Conservation (phyloP, 1,140 invertebrate genomes). For the Megalonaias nervosa region DNA sequence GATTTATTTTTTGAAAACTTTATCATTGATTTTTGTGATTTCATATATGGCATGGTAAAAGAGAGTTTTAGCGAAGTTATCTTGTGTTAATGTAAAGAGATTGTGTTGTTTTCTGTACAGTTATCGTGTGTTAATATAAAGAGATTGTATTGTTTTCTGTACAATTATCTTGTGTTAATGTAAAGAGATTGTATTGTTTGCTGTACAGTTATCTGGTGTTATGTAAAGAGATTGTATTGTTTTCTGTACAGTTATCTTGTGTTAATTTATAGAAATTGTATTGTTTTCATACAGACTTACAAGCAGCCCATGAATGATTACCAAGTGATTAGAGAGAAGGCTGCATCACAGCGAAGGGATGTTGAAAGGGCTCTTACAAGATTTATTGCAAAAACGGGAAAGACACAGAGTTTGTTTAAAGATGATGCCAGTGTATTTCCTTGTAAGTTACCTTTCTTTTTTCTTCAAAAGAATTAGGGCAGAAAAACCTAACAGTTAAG, state of each 20-base stretch:
- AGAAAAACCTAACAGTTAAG: too few relatives aligned
- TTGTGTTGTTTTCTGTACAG: background rate
- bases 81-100: background rate
- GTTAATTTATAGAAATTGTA: background rate
- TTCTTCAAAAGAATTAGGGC: too few relatives aligned
- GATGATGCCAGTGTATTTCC: constrained; percentile 76
- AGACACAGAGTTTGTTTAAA: constrained; percentile 91
- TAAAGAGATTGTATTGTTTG: background rate
- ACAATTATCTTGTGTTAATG: background rate
- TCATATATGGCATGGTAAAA: background rate
- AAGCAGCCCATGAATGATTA: constrained; percentile 98
- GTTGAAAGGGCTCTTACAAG: constrained; percentile 94
- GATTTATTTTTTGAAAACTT: too few relatives aligned
- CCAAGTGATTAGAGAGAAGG: constrained; percentile 92
- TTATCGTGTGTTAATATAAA: background rate
- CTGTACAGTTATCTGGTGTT: background rate
- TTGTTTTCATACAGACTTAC: constrained; percentile 82
- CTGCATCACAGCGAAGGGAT: constrained; percentile 93
- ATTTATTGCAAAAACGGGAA: constrained; percentile 94
- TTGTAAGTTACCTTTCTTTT: constrained; percentile 47
- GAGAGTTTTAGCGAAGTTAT: background rate
- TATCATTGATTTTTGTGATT: too few relatives aligned
- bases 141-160: background rate
- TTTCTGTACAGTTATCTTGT: background rate
- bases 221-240: background rate